Evolutionary conservation across 2,113 vertebrate species (phyloP).

Genomic region (Nesoenas mayeri): DNA sequence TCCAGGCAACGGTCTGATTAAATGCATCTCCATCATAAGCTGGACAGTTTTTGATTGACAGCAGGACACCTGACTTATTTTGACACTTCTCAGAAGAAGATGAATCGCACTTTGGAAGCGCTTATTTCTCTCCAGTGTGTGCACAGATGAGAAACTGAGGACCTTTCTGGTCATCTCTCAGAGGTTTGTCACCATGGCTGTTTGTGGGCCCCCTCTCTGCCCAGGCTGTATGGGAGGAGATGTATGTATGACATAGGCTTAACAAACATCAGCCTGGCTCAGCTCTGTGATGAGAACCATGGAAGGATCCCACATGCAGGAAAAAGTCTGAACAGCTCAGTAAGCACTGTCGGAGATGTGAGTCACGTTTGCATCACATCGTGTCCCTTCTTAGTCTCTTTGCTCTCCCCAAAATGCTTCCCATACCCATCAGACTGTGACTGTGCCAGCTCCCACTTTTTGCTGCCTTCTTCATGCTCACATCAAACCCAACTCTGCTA

Average conservation of each 20-base stretch:
- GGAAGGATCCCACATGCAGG: rapidly evolving
- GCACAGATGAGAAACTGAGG: background rate
- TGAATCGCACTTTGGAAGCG: background rate
- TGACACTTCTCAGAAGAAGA: background rate
- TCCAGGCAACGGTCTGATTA: background rate
- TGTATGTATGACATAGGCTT: rapidly evolving
- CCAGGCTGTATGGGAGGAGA: background rate
- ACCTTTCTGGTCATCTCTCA: rapidly evolving
- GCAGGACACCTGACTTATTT: background rate
- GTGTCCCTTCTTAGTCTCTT: background rate
- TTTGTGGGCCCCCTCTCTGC: background rate
- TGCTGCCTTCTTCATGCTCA: background rate
- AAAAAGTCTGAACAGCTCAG: background rate
- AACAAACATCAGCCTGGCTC: background rate
- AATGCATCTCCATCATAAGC: rapidly evolving
- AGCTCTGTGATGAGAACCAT: background rate
- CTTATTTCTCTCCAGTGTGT: background rate
- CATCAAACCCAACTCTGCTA: background rate
- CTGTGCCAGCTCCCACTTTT: background rate
- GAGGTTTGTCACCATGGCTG: rapidly evolving
- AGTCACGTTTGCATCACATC: rapidly evolving
- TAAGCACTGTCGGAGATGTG: rapidly evolving
- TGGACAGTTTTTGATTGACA: background rate
- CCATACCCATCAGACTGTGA: background rate
- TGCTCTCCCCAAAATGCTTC: background rate